Evolutionary conservation across 2,888 invertebrate species (phyloP).

Genomic region (Hyppa rectilinea): DNA sequence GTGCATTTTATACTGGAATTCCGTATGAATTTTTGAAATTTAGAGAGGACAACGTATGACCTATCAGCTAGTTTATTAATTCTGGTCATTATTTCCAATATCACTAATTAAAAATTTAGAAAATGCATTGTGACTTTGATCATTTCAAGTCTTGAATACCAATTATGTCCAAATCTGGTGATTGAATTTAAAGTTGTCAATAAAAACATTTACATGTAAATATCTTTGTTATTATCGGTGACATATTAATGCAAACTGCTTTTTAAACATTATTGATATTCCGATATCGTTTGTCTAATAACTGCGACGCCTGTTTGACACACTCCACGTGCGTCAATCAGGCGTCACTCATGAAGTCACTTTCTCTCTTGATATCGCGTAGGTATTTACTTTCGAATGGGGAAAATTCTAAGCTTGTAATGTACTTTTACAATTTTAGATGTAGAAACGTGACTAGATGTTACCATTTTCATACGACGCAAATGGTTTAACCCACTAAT

Average conservation of each 20-base stretch:
- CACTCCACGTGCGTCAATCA: too few species aligned
- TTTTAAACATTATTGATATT: slow-evolving; percentile 43
- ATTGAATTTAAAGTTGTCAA: slow-evolving; percentile 14
- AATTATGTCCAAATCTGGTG: slow-evolving; percentile 10
- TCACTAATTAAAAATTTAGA: neutral
- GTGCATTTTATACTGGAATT: too few species aligned
- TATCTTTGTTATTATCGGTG: neutral
- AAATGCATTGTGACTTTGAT: neutral
- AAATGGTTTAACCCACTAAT: neutral
- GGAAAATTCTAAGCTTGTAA: slow-evolving; percentile 1
- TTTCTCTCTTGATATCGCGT: slow-evolving; percentile 38
- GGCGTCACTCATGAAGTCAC: slow-evolving; percentile 5
- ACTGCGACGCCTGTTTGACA: slow-evolving; percentile 31
- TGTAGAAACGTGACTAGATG: neutral
- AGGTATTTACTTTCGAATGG: slow-evolving; percentile 16
- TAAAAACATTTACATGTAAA: slow-evolving; percentile 32
- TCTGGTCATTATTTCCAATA: neutral
- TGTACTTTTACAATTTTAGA: slow-evolving; percentile 12
- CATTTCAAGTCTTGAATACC: slow-evolving; percentile 1
- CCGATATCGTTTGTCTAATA: slow-evolving; percentile 21
- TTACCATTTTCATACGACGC: neutral
- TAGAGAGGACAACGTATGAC: too few species aligned
- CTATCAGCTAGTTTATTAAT: too few species aligned
- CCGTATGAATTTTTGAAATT: too few species aligned
- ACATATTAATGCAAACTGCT: slow-evolving; percentile 32